These are phyloP conservation scores for Centropyge bicolor DNA, from an alignment of 2,797 vertebrate genomes.

Conservation along the genomic window DNA sequence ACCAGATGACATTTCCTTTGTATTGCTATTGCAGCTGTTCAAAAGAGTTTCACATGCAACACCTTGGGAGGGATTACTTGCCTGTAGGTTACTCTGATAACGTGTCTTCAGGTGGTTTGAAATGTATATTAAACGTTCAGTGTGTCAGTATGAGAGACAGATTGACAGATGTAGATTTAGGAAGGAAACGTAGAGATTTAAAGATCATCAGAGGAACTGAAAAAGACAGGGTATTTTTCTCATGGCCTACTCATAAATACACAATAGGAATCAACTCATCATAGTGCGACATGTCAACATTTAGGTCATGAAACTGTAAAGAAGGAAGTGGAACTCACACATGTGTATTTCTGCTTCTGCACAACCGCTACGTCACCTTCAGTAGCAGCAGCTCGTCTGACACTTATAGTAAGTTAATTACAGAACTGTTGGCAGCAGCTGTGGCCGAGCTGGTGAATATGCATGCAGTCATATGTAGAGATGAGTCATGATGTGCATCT, in stretches of 20 bases:
- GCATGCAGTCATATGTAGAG: too few relatives aligned
- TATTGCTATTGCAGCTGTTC: neutral
- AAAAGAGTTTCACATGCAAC: neutral
- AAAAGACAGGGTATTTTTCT: neutral
- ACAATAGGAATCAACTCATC: neutral
- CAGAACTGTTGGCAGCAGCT: conserved; percentile 23
- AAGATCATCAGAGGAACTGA: conserved; percentile 22
- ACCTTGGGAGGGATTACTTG: too few relatives aligned
- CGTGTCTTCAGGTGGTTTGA: neutral
- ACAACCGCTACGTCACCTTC: neutral
- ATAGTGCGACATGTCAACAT: neutral
- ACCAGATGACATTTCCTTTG: conserved; percentile 1
- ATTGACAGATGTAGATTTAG: too few relatives aligned
- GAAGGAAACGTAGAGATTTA: neutral
- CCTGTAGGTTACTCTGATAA: neutral
- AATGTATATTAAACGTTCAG: neutral
- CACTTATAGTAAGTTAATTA: conserved; percentile 1
- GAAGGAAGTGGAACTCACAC: conserved; percentile 43
- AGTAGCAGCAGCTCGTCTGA: neutral
- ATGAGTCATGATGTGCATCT: neutral
- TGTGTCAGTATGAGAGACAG: neutral
- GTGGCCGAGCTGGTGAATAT: neutral
- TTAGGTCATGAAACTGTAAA: conserved; percentile 18
- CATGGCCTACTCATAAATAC: conserved; percentile 5
- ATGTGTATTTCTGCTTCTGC: neutral